Evolutionary conservation across 2,113 vertebrate species (phyloP).

Genomic region (Percopsis transmontana): DNA sequence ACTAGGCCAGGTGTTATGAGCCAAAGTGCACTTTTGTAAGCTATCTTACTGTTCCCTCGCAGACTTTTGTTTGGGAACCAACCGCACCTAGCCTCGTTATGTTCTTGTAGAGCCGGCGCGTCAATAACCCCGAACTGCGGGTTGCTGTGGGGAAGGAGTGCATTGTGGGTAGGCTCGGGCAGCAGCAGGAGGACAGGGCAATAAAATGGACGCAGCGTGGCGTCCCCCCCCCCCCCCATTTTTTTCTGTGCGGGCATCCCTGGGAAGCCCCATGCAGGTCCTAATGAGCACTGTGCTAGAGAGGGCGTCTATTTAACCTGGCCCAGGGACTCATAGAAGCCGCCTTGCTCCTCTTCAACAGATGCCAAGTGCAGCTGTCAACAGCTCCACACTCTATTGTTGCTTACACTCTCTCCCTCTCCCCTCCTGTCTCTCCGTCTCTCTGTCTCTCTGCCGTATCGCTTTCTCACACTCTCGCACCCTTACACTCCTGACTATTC

Average conservation of each 20-base stretch:
- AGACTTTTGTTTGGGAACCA: background rate
- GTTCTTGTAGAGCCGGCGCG: slow-evolving; percentile 11
- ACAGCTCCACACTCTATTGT: slow-evolving; percentile 73
- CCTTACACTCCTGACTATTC: slow-evolving; percentile 25
- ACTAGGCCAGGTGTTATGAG: background rate
- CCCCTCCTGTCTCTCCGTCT: background rate
- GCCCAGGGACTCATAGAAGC: slow-evolving; percentile 87
- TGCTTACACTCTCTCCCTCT: slow-evolving; percentile 45
- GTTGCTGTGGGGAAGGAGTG: slow-evolving; percentile 46
- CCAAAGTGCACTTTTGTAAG: slow-evolving; percentile 5
- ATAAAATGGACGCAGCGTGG: slow-evolving; percentile 72
- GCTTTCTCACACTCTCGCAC: background rate
- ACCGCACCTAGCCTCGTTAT: background rate
- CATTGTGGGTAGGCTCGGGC: slow-evolving; percentile 74
- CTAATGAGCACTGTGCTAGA: slow-evolving; percentile 89
- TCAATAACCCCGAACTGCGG: slow-evolving; percentile 35
- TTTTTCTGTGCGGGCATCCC: slow-evolving; percentile 76
- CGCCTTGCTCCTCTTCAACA: slow-evolving; percentile 85
- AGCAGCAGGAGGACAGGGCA: slow-evolving; percentile 79
- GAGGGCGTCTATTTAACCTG: slow-evolving; percentile 92
- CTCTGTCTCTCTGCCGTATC: background rate
- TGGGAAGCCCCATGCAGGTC: slow-evolving; percentile 83
- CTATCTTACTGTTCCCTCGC: background rate
- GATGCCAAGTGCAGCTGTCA: slow-evolving; percentile 95
- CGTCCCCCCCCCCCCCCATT: slow-evolving; percentile 44